Evolutionary conservation across 2,888 invertebrate genomes (phyloP).

Genomic region (Meghimatium bilineatum): DNA sequence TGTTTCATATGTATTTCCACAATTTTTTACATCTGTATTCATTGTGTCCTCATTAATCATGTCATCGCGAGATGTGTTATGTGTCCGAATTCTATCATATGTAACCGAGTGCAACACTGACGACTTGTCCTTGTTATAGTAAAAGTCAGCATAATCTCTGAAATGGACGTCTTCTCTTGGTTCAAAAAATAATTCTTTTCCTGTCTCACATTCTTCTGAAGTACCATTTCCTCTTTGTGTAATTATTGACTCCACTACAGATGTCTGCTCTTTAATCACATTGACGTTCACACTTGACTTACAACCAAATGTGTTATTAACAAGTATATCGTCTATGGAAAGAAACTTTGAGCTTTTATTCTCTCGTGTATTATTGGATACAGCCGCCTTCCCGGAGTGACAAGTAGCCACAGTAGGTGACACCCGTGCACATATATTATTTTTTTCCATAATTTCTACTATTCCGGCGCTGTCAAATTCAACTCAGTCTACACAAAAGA

Average conservation of each 20-base stretch:
- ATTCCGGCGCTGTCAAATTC: neutral
- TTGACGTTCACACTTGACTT: neutral
- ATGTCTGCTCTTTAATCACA: neutral
- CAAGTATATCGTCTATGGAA: constrained; percentile 26
- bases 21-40: neutral
- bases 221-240: too few relatives aligned
- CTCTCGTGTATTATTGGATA: neutral
- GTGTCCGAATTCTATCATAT: neutral
- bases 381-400: neutral
- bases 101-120: neutral
- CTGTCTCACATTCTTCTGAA: neutral
- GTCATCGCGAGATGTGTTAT: neutral
- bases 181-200: neutral
- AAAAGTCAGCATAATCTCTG: neutral
- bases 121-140: neutral
- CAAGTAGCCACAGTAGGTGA: neutral
- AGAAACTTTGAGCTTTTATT: constrained; percentile 21
- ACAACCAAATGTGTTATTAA: neutral
- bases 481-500: neutral
- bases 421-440: neutral
- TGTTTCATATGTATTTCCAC: neutral
- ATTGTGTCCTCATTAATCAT: neutral
- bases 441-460: neutral
- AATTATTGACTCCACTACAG: neutral
- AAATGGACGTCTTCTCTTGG: neutral